phyloP scores from a whole-genome alignment of 92 coral and sea anemone genomes.

The Phenganax marumi region DNA sequence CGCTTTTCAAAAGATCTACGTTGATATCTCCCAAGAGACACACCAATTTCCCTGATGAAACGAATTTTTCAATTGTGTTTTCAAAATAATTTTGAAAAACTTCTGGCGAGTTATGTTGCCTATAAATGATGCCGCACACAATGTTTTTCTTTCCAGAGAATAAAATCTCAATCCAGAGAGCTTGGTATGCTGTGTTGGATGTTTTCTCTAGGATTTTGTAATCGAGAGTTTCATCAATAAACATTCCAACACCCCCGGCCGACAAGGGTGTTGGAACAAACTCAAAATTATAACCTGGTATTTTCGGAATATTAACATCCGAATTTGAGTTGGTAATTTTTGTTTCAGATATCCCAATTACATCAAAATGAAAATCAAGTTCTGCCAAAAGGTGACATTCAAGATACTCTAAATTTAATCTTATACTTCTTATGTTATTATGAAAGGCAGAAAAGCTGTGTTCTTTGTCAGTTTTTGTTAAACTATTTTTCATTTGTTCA shows the following conservation, averaged over 20 bases:
- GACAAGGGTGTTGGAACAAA: slow-evolving; percentile 65
- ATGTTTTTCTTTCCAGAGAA: slow-evolving; percentile 35
- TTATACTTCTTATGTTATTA: slow-evolving; percentile 58
- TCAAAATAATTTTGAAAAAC: slow-evolving; percentile 27
- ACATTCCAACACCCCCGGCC: slow-evolving; percentile 67
- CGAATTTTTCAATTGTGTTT: slow-evolving; percentile 37
- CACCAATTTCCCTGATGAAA: slow-evolving; percentile 36
- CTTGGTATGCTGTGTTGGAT: slow-evolving; percentile 53
- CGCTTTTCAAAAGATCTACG: slow-evolving; percentile 30
- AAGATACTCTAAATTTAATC: slow-evolving; percentile 51
- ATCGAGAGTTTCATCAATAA: slow-evolving; percentile 41
- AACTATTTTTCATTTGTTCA: background rate
- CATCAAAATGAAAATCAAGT: slow-evolving; percentile 46
- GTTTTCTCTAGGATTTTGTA: slow-evolving; percentile 50
- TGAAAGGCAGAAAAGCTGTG: slow-evolving; percentile 12
- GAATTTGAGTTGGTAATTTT: slow-evolving; percentile 36
- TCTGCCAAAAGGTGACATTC: slow-evolving; percentile 48
- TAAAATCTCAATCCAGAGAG: slow-evolving; percentile 56
- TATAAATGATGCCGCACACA: slow-evolving; percentile 44
- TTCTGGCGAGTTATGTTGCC: slow-evolving; percentile 51
- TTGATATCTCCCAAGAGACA: slow-evolving; percentile 2
- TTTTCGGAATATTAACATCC: slow-evolving; percentile 37
- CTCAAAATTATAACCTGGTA: slow-evolving; percentile 62
- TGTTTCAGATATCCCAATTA: slow-evolving; percentile 61
- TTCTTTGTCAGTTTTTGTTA: slow-evolving; percentile 15